Evolutionary conservation across 92 coral and sea anemone species (phyloP).

Genomic region (Pocillopora grandis): DNA sequence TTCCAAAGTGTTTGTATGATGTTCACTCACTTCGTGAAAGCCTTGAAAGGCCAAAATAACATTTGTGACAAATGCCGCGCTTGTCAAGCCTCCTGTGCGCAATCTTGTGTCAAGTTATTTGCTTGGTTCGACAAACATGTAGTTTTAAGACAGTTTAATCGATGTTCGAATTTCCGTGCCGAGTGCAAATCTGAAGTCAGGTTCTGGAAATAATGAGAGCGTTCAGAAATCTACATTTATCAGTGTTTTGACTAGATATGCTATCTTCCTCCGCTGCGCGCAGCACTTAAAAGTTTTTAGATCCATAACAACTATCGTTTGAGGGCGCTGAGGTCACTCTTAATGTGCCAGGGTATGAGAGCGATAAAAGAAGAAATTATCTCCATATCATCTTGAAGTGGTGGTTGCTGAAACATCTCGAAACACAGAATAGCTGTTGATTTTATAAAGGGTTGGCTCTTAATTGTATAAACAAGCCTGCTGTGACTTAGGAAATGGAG

Average conservation of each 20-base stretch:
- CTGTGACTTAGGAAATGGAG: constrained; percentile 10
- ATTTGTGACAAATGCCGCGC: constrained; percentile 26
- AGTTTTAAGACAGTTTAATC: neutral
- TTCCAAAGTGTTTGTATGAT: constrained; percentile 16
- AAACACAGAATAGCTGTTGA: constrained; percentile 24
- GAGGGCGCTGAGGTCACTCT: constrained; percentile 4
- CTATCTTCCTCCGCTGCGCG: too few species aligned
- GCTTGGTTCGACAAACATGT: neutral
- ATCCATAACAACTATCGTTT: neutral
- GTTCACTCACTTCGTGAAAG: constrained; percentile 3
- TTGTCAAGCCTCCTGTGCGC: neutral
- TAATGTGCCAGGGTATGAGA: neutral
- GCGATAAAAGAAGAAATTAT: constrained; percentile 3
- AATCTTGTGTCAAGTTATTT: constrained; percentile 1
- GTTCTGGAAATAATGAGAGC: neutral
- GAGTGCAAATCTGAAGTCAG: neutral
- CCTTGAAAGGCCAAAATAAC: neutral
- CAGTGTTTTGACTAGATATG: too few species aligned
- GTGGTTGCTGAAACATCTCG: neutral
- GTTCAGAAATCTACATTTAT: too few species aligned
- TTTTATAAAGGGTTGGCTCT: constrained; percentile 18
- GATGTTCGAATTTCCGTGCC: neutral
- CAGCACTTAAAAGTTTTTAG: neutral
- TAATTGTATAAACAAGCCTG: neutral
- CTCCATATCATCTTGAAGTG: constrained; percentile 17